These are phyloP conservation scores for Acomys russatus DNA, from an alignment of 2,797 vertebrate genomes.

Conservation along the genomic window DNA sequence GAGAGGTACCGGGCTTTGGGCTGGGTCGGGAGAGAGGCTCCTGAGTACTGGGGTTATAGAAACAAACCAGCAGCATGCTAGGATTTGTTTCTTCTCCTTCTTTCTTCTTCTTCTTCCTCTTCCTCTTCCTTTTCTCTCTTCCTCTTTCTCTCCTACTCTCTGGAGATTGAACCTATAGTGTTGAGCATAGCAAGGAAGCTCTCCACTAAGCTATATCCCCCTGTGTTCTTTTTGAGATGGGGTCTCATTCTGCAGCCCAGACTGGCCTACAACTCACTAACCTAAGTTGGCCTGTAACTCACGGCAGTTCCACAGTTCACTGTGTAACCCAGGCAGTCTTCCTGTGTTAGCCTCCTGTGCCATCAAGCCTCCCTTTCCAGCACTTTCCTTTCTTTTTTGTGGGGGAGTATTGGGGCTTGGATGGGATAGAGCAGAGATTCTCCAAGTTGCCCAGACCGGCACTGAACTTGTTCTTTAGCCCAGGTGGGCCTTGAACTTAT, in stretches of 20 bases:
- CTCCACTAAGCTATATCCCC: not conserved
- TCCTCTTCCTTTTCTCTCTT: not conserved
- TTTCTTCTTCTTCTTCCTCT: not conserved
- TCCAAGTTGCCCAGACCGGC: not conserved
- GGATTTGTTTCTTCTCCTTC: not conserved
- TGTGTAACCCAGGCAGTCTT: not conserved
- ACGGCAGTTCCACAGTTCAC: not conserved
- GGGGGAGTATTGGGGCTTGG: too few species aligned
- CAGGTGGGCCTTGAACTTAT: not conserved
- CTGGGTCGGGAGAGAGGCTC: not conserved
- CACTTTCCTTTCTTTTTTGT: not conserved
- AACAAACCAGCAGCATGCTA: not conserved
- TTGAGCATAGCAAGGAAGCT: not conserved
- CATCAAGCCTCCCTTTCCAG: not conserved
- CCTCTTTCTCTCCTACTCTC: not conserved
- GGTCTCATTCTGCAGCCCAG: not conserved
- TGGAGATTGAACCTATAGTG: not conserved
- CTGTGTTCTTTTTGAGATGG: not conserved
- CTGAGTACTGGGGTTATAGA: not conserved
- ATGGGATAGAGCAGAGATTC: not conserved
- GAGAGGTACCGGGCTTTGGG: slow-evolving; percentile 89
- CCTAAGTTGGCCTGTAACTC: not conserved
- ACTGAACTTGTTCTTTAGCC: not conserved
- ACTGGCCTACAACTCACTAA: not conserved
- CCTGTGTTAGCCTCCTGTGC: not conserved